Conservation (phyloP, 2,888 invertebrate genomes). For the Pharmacophagus antenor region DNA sequence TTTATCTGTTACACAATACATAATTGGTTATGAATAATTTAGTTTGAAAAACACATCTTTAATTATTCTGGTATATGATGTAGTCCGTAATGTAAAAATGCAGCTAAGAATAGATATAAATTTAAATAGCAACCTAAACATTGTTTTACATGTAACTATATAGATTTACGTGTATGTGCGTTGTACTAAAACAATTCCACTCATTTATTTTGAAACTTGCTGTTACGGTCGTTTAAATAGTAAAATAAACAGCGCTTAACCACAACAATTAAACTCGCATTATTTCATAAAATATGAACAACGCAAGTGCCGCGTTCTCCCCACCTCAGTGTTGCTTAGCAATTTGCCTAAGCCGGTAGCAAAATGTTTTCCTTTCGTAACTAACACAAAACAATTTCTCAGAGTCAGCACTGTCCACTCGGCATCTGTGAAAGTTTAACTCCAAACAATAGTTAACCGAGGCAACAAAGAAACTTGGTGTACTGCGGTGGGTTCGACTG, state of each 20-base stretch:
- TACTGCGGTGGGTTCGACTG: slow-evolving; percentile 55
- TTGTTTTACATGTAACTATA: not conserved
- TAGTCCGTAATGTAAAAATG: too few species aligned
- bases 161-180: not conserved
- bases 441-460: slow-evolving; percentile 69
- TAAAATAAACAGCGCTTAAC: slow-evolving; percentile 31
- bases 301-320: slow-evolving; percentile 40
- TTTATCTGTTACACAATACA: too few species aligned
- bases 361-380: slow-evolving; percentile 76
- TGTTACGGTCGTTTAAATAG: slow-evolving; percentile 28
- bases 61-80: too few species aligned
- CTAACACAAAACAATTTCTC: slow-evolving; percentile 76
- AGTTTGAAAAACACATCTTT: too few species aligned
- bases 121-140: not conserved
- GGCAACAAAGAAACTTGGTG: slow-evolving; percentile 71
- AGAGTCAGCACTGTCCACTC: slow-evolving; percentile 68
- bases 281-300: slow-evolving; percentile 62
- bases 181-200: not conserved
- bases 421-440: slow-evolving; percentile 68
- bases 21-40: too few species aligned
- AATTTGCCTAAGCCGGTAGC: slow-evolving; percentile 72
- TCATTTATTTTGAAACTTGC: not conserved
- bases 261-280: slow-evolving; percentile 62
- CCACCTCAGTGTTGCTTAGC: slow-evolving; percentile 44
- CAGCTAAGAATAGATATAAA: too few species aligned